Percentiles rank a stretch among this genome's conserved stretches.
These are phyloP conservation scores for Bradypodion pumilum DNA, from an alignment of 2,797 vertebrate species.

Conservation along the genomic window DNA sequence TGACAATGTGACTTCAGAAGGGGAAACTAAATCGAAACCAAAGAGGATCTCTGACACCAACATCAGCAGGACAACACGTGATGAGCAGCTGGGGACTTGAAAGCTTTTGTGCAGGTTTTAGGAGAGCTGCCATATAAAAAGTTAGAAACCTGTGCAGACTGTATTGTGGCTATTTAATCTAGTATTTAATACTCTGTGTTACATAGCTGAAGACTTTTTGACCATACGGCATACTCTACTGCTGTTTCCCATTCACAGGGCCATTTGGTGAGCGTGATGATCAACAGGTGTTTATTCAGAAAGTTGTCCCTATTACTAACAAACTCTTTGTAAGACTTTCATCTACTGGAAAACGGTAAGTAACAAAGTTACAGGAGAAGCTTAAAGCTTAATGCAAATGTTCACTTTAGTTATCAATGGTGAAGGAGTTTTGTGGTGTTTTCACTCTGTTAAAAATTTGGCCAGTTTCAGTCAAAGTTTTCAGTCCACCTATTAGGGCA, in stretches of 20 bases:
- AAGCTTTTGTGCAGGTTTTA: background rate
- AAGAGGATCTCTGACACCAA: background rate
- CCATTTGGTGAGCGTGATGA: conserved; percentile 98
- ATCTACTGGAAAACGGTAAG: conserved; percentile 95
- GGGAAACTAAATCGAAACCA: background rate
- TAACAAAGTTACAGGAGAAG: background rate
- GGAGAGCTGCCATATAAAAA: background rate
- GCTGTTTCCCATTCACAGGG: conserved; percentile 73
- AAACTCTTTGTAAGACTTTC: conserved; percentile 96
- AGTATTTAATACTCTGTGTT: background rate
- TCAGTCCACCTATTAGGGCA: too few relatives aligned
- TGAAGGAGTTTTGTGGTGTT: too few relatives aligned
- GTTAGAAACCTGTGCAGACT: background rate
- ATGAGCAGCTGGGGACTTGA: background rate
- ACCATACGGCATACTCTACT: background rate
- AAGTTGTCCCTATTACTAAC: conserved; percentile 97
- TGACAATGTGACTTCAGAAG: background rate
- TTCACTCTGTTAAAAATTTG: too few relatives aligned
- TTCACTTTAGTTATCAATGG: too few relatives aligned
- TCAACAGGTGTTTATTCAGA: conserved; percentile 98
- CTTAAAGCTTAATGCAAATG: too few relatives aligned
- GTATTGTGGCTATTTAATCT: background rate
- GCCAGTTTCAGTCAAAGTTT: too few relatives aligned
- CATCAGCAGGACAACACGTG: too few relatives aligned
- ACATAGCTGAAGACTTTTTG: background rate